Conservation (phyloP, 2,888 invertebrate genomes). For the Sarcophaga variegata region DNA sequence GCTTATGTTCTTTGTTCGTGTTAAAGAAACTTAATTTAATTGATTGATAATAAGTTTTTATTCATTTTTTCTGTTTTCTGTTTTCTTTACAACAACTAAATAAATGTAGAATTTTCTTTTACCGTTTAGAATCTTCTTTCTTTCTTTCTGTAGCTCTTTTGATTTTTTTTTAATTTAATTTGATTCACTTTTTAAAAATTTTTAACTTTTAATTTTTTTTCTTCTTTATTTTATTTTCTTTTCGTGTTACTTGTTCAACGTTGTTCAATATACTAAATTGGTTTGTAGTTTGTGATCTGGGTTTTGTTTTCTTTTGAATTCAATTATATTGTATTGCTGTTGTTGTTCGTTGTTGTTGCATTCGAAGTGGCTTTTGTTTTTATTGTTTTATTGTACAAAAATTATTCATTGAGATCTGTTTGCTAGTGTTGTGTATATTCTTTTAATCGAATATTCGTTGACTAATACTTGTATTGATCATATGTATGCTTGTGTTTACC, state of each 20-base stretch:
- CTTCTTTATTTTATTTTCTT: constrained; percentile 39
- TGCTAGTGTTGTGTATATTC: constrained; percentile 33
- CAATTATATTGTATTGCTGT: neutral
- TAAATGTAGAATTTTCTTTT: neutral
- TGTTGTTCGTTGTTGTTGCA: constrained; percentile 1
- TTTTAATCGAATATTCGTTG: neutral
- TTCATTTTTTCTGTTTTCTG: neutral
- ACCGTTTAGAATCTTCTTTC: constrained; percentile 16
- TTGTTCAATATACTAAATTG: constrained; percentile 75
- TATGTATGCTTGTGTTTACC: neutral
- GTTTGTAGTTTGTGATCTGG: constrained; percentile 37
- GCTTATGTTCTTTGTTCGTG: neutral
- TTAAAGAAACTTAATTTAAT: neutral
- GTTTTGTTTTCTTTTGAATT: constrained; percentile 39
- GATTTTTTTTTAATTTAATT: neutral
- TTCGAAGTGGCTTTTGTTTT: neutral
- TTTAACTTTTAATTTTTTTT: constrained; percentile 26
- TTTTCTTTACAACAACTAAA: neutral
- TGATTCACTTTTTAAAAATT: neutral
- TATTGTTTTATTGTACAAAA: constrained; percentile 3
- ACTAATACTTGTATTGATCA: neutral
- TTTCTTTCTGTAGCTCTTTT: neutral
- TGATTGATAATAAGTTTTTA: neutral
- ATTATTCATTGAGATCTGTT: constrained; percentile 26
- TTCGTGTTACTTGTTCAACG: constrained; percentile 73